These are phyloP conservation scores for Dolichomitus sp. DNA, from an alignment of 2,888 invertebrate genomes.

Conservation along the genomic window DNA sequence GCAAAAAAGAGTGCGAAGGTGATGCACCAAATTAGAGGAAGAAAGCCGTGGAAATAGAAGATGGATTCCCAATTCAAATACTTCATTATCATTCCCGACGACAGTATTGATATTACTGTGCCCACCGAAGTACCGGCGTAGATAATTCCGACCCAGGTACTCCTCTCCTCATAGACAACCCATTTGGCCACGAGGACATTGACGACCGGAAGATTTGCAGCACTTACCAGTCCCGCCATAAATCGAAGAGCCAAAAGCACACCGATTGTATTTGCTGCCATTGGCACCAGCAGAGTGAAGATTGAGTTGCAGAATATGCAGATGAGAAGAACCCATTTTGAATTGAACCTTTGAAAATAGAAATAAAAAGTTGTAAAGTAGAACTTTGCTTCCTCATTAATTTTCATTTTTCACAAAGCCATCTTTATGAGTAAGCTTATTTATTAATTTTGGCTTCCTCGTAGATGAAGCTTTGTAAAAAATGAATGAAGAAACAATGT, in stretches of 20 bases:
- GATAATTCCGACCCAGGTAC: constrained; percentile 82
- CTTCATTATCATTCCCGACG: constrained; percentile 80
- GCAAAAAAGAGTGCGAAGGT: constrained; percentile 79
- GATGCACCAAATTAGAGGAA: constrained; percentile 82
- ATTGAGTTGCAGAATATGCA: constrained; percentile 79
- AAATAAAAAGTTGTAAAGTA: neutral
- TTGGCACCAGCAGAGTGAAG: constrained; percentile 80
- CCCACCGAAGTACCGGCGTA: constrained; percentile 83
- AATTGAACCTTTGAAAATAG: constrained; percentile 77
- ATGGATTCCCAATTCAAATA: constrained; percentile 79
- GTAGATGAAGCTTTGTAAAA: too few relatives aligned
- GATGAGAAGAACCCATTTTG: constrained; percentile 79
- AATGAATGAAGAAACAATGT: too few relatives aligned
- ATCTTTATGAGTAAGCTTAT: too few relatives aligned
- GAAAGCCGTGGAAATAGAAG: constrained; percentile 82
- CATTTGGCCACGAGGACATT: constrained; percentile 83
- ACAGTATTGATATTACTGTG: constrained; percentile 82
- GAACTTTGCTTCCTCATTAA: too few relatives aligned
- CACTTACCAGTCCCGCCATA: constrained; percentile 79
- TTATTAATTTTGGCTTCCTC: too few relatives aligned
- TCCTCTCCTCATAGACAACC: constrained; percentile 84
- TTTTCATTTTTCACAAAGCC: too few relatives aligned
- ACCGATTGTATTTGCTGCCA: constrained; percentile 68
- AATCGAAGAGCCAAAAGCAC: constrained; percentile 78
- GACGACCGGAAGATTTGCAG: constrained; percentile 83